These are phyloP conservation scores for Empis livida DNA, from an alignment of 2,888 invertebrate species.

Conservation along the genomic window DNA sequence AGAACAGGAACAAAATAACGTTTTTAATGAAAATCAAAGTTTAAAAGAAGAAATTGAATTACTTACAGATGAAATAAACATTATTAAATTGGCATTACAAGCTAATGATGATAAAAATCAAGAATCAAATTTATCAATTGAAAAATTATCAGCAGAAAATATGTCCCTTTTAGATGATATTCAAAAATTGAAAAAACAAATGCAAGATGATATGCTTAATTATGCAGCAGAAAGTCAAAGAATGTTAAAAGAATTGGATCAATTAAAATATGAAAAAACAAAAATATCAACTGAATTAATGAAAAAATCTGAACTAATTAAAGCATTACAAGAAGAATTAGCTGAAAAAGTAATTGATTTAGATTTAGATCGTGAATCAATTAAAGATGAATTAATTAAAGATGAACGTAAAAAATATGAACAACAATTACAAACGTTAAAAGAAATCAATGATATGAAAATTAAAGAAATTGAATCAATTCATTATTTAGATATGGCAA, in stretches of 20 bases:
- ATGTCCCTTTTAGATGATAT: constrained; percentile 22
- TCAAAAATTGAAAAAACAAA: constrained; percentile 23
- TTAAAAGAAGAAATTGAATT: constrained; percentile 14
- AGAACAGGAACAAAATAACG: constrained; percentile 6
- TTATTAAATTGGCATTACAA: constrained; percentile 19
- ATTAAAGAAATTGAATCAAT: constrained; percentile 15
- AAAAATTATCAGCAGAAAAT: constrained; percentile 25
- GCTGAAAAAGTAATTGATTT: constrained; percentile 31
- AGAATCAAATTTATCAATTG: constrained; percentile 20
- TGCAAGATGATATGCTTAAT: constrained; percentile 27
- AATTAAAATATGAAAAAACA: constrained; percentile 27
- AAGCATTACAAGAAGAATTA: constrained; percentile 29
- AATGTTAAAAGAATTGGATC: constrained; percentile 27
- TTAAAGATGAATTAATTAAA: constrained; percentile 27
- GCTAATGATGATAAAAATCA: constrained; percentile 18
- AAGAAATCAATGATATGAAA: constrained; percentile 15
- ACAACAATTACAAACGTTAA: constrained; percentile 11
- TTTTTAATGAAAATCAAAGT: constrained; percentile 12
- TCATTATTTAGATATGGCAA: constrained; percentile 10
- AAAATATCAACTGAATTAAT: constrained; percentile 29
- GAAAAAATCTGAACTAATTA: constrained; percentile 31
- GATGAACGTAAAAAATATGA: constrained; percentile 14
- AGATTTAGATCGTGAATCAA: constrained; percentile 30
- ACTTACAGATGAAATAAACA: constrained; percentile 20
- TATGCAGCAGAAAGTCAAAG: constrained; percentile 28